These are phyloP conservation scores for Halcyon badia DNA, from an alignment of 2,797 vertebrate species.

Conservation along the genomic window DNA sequence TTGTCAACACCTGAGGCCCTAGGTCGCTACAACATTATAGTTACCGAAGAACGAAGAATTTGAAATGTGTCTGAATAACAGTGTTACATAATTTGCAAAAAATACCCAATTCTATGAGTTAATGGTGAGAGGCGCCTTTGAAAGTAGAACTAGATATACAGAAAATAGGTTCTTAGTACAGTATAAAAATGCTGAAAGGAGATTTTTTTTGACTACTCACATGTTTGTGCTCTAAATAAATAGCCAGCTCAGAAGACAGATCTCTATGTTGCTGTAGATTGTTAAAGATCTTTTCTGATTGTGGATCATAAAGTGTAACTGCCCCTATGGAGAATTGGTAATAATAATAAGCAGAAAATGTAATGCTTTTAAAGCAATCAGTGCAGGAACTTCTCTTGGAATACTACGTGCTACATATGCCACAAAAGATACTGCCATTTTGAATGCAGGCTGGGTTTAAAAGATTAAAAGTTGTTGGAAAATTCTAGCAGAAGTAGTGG, in stretches of 20 bases:
- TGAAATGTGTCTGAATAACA: neutral
- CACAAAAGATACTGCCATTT: neutral
- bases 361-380: neutral
- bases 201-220: neutral
- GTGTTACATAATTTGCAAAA: neutral
- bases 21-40: neutral
- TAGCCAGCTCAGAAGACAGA: neutral
- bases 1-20: neutral
- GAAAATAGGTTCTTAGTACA: neutral
- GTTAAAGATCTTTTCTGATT: neutral
- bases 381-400: neutral
- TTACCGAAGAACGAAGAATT: neutral
- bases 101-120: neutral
- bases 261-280: neutral
- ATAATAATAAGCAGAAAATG: neutral
- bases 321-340: neutral
- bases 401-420: neutral
- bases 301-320: neutral
- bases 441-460: neutral
- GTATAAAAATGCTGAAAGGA: neutral
- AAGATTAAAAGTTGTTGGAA: neutral
- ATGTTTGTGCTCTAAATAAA: neutral
- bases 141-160: neutral
- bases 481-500: neutral
- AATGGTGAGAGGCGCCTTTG: neutral